Conservation (phyloP, 1,140 invertebrate species). For the Manduca sexta region DNA sequence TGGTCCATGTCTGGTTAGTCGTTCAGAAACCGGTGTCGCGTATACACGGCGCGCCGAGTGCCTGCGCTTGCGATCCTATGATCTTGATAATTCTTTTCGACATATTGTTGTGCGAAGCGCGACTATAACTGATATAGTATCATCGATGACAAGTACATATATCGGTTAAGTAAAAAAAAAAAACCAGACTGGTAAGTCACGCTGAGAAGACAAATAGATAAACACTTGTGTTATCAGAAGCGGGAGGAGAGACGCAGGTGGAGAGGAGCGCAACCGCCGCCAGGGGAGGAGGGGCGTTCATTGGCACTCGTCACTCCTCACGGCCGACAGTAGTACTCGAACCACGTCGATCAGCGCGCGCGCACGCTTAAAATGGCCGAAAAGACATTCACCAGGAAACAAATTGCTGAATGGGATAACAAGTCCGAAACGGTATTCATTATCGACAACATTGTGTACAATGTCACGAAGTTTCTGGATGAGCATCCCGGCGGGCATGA, state of each 20-base stretch:
- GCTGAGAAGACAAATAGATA: constrained; percentile 12
- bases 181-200: constrained; percentile 2
- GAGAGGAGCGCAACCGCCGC: too few relatives aligned
- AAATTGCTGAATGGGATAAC: constrained; percentile 57
- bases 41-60: too few relatives aligned
- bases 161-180: too few relatives aligned
- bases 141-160: too few relatives aligned
- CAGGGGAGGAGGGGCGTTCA: not conserved
- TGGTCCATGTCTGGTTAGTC: too few relatives aligned
- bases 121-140: too few relatives aligned
- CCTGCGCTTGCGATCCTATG: too few relatives aligned
- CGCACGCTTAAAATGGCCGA: constrained; percentile 40
- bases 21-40: too few relatives aligned
- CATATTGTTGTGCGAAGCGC: too few relatives aligned
- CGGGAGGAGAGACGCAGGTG: constrained; percentile 4
- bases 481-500: constrained; percentile 94
- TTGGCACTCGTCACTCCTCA: not conserved
- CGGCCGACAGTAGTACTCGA: not conserved
- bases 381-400: constrained; percentile 70
- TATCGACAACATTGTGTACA: constrained; percentile 76
- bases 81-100: too few relatives aligned
- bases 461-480: constrained; percentile 74
- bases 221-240: constrained; percentile 11
- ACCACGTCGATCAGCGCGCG: constrained; percentile 12
- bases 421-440: constrained; percentile 68